phyloP scores from a whole-genome alignment of 2,113 vertebrate genomes.

The Enhydra lutris region DNA sequence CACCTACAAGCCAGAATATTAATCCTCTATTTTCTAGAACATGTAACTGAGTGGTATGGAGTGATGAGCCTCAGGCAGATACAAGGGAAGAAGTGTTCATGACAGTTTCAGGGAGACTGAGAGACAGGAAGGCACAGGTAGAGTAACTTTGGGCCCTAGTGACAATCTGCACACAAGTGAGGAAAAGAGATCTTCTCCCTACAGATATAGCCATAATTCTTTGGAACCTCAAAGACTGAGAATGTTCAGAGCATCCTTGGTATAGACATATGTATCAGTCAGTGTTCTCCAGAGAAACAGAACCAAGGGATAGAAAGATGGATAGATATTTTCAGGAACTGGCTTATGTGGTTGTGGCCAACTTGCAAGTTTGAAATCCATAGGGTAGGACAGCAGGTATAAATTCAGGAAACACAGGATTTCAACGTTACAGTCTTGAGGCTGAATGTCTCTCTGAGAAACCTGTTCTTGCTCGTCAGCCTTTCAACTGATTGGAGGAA shows the following conservation, averaged over 20 bases:
- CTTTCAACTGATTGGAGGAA: background rate
- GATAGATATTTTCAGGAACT: background rate
- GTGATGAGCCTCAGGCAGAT: background rate
- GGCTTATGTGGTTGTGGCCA: background rate
- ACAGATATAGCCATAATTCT: background rate
- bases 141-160: background rate
- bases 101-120: background rate
- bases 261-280: no score
- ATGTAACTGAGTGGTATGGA: background rate
- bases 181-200: background rate
- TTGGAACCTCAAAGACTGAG: background rate
- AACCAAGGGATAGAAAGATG: background rate
- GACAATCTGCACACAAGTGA: background rate
- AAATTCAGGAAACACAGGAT: background rate
- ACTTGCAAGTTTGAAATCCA: background rate
- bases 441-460: background rate
- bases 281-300: background rate
- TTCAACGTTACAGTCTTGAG: background rate
- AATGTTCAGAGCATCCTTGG: background rate
- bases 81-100: background rate
- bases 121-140: background rate
- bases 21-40: background rate
- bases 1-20: background rate
- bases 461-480: background rate
- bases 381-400: background rate